Conservation (phyloP, 1,140 invertebrate genomes). For the Orchestia grillus region DNA sequence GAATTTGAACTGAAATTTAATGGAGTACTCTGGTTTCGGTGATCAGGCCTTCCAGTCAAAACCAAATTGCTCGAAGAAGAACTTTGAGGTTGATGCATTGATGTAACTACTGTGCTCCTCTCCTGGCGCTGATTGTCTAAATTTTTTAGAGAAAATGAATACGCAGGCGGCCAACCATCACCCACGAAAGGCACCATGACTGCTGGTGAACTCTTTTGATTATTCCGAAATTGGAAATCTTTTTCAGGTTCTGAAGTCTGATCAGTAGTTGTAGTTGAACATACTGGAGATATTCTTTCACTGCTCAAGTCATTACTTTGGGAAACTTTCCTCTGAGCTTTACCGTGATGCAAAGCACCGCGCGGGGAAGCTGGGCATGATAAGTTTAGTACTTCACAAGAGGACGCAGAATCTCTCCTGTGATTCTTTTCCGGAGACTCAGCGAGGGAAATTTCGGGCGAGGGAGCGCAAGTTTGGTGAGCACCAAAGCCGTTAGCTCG, state of each 20-base stretch:
- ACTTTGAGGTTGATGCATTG: neutral
- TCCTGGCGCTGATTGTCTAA: neutral
- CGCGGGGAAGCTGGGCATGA: neutral
- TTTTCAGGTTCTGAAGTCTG: neutral
- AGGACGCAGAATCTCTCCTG: neutral
- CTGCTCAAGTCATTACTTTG: neutral
- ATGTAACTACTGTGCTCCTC: neutral
- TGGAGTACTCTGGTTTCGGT: neutral
- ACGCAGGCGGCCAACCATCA: neutral
- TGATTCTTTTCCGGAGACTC: neutral
- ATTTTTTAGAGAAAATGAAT: neutral
- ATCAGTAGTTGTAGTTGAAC: neutral
- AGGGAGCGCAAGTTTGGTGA: neutral
- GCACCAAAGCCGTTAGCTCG: neutral
- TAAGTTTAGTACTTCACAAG: neutral
- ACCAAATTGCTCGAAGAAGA: neutral
- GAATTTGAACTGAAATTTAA: slow-evolving; percentile 1
- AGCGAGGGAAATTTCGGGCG: neutral
- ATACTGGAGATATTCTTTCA: neutral
- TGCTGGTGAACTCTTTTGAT: neutral
- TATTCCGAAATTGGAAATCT: neutral
- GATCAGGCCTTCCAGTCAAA: neutral
- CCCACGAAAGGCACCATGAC: neutral
- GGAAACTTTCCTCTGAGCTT: neutral
- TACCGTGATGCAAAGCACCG: neutral